These are phyloP conservation scores for Melinopterus prodromus DNA, from an alignment of 2,888 invertebrate species.

Conservation along the genomic window DNA sequence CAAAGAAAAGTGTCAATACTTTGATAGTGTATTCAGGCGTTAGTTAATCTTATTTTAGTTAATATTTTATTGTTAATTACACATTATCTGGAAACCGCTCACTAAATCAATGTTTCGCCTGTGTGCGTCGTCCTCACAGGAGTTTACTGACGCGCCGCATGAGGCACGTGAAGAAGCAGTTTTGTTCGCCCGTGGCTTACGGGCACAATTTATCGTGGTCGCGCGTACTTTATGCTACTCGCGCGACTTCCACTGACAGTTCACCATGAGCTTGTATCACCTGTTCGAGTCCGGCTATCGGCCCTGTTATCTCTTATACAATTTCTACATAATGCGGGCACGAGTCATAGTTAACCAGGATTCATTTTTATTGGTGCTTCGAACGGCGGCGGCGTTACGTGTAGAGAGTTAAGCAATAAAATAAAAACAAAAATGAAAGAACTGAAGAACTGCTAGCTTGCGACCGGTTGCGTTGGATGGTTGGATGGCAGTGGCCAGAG, in stretches of 20 bases:
- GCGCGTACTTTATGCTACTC: constrained; percentile 23
- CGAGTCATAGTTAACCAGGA: constrained; percentile 38
- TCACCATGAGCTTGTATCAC: constrained; percentile 26
- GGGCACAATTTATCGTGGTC: constrained; percentile 17
- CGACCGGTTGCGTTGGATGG: constrained; percentile 7
- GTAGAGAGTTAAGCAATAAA: constrained; percentile 12
- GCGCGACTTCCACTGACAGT: constrained; percentile 23
- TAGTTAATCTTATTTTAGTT: too few relatives aligned
- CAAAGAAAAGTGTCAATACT: too few relatives aligned
- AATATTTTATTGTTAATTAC: background rate
- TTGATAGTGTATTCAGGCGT: too few relatives aligned
- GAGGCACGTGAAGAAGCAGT: constrained; percentile 4
- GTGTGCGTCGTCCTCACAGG: background rate
- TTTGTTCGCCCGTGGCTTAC: constrained; percentile 9
- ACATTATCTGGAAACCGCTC: background rate
- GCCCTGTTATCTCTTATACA: constrained; percentile 34
- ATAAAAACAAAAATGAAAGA: background rate
- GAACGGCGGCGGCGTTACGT: constrained; percentile 17
- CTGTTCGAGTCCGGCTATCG: constrained; percentile 31
- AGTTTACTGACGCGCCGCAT: background rate
- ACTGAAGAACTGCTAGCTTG: background rate
- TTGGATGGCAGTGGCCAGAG: background rate
- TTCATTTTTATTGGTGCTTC: constrained; percentile 20
- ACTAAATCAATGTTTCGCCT: background rate
- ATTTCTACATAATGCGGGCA: constrained; percentile 41